phyloP scores from a whole-genome alignment of 2,113 vertebrate genomes.

The Glareola pratincola region DNA sequence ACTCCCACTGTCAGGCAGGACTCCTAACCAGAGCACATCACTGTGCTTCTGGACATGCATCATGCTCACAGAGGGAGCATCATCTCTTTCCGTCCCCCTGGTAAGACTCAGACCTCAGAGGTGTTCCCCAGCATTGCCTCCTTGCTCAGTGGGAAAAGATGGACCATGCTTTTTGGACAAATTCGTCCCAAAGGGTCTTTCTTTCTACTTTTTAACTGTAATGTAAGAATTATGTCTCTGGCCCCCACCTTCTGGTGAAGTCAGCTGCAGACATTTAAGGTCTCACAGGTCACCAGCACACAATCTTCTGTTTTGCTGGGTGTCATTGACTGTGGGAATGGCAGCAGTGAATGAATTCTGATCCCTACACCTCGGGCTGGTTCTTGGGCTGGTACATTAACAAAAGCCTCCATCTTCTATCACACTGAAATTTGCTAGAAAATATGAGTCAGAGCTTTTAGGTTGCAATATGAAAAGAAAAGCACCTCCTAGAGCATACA shows the following conservation, averaged over 20 bases:
- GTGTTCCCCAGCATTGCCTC: not conserved
- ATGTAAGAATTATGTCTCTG: not conserved
- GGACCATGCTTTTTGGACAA: rapidly evolving
- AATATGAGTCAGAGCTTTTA: not conserved
- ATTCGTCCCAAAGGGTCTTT: not conserved
- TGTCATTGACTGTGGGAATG: not conserved
- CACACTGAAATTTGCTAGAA: not conserved
- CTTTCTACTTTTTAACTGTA: not conserved
- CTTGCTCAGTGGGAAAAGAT: not conserved
- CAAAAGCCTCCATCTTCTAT: not conserved
- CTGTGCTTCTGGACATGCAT: not conserved
- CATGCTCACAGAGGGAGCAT: not conserved
- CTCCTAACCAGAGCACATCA: not conserved
- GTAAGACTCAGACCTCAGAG: not conserved
- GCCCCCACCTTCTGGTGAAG: not conserved
- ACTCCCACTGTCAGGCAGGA: not conserved
- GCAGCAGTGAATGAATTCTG: not conserved
- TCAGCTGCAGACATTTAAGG: not conserved
- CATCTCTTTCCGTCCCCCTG: not conserved
- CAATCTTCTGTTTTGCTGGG: not conserved
- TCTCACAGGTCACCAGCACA: not conserved
- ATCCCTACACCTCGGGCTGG: not conserved
- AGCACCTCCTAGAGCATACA: not conserved
- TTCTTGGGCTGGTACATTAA: not conserved
- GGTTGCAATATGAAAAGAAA: not conserved